A percentile compares a stretch with the other conserved stretches of the same genome.
phyloP scores from a whole-genome alignment of 2,797 vertebrate species.

The Characodon lateralis region DNA sequence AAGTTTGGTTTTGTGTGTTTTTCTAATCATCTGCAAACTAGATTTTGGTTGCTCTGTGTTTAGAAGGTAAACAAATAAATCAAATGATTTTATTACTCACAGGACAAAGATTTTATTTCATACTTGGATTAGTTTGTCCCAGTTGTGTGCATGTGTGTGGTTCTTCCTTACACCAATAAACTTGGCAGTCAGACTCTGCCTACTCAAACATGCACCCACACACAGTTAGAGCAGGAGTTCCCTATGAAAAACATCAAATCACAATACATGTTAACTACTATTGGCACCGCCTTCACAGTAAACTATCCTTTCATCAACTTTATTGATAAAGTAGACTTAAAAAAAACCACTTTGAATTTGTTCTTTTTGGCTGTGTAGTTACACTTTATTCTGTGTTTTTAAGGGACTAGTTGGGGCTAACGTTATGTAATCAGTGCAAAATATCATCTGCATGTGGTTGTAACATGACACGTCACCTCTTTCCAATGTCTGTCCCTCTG shows the following conservation, averaged over 20 bases:
- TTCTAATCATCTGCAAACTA: conserved; percentile 39
- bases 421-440: conserved; percentile 32
- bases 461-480: conserved; percentile 25
- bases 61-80: conserved; percentile 36
- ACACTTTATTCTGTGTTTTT: conserved; percentile 18
- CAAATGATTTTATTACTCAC: conserved; percentile 24
- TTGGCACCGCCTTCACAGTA: conserved; percentile 40
- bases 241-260: conserved; percentile 30
- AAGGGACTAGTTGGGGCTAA: conserved; percentile 8
- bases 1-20: conserved; percentile 22
- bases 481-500: conserved; percentile 28
- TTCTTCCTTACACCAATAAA: conserved; percentile 20
- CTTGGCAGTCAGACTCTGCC: conserved; percentile 14
- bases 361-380: conserved; percentile 14
- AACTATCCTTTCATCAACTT: conserved; percentile 45
- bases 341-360: conserved; percentile 8
- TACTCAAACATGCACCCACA: conserved; percentile 13
- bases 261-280: conserved; percentile 34
- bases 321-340: conserved; percentile 22
- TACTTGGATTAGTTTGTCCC: conserved; percentile 26
- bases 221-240: conserved; percentile 23
- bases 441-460: conserved; percentile 22
- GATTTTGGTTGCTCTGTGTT: conserved; percentile 5
- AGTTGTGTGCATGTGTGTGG: conserved; percentile 15
- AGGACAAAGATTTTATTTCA: conserved; percentile 17